Evolutionary conservation across 2,888 invertebrate species (phyloP).

Genomic region (Brachyptera risi): DNA sequence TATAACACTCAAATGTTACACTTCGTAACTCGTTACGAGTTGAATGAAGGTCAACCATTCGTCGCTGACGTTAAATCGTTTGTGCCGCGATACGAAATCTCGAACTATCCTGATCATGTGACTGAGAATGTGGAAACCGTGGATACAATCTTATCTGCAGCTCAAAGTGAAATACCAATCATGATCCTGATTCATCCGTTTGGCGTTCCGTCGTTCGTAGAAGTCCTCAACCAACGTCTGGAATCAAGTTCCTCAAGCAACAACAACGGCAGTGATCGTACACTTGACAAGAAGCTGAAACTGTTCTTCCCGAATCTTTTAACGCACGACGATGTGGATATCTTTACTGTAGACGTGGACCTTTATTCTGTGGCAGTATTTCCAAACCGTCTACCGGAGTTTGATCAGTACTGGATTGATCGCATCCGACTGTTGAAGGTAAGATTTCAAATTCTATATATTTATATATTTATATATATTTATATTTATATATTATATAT

Average conservation of each 20-base stretch:
- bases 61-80: constrained; percentile 18
- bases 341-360: constrained; percentile 9
- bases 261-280: too few relatives aligned
- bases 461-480: too few relatives aligned
- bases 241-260: background rate
- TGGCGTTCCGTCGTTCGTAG: background rate
- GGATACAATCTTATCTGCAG: background rate
- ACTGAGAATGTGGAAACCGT: background rate
- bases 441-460: background rate
- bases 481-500: too few relatives aligned
- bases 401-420: constrained; percentile 30
- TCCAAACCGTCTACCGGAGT: constrained; percentile 22
- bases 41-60: constrained; percentile 21
- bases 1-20: constrained; percentile 32
- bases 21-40: constrained; percentile 23
- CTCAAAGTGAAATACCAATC: background rate
- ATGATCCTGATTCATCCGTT: constrained; percentile 11
- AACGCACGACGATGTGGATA: constrained; percentile 23
- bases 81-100: background rate
- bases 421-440: constrained; percentile 8
- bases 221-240: constrained; percentile 2
- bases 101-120: background rate
- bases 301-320: constrained; percentile 29
- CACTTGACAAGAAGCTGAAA: too few relatives aligned
- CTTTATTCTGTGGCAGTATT: constrained; percentile 25